Conservation (phyloP, 2,888 invertebrate species). For the Thecophora atra region DNA sequence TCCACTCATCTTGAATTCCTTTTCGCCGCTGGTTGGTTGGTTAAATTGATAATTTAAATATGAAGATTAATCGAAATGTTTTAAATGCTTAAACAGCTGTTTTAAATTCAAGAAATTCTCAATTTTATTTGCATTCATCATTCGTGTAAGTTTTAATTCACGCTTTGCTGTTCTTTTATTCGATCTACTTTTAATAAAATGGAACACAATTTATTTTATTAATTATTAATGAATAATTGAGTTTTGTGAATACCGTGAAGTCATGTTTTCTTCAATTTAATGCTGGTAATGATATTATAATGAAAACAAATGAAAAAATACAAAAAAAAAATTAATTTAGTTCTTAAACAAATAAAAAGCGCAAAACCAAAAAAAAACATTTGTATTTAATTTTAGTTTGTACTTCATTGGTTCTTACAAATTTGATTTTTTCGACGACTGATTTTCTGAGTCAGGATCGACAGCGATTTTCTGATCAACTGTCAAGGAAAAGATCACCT, state of each 20-base stretch:
- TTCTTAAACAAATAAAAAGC: constrained; percentile 24
- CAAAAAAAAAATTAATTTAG: constrained; percentile 15
- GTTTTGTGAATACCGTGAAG: constrained; percentile 23
- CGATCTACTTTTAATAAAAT: not conserved
- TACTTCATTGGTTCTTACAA: not conserved
- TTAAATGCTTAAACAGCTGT: not conserved
- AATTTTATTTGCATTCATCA: not conserved
- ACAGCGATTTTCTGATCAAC: no score
- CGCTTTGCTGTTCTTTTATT: constrained; percentile 10
- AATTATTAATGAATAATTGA: constrained; percentile 13
- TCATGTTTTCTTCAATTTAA: constrained; percentile 16
- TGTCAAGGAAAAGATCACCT: no score
- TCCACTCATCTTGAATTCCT: no score
- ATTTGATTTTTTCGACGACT: no score
- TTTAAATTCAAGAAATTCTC: not conserved
- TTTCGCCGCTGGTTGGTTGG: no score
- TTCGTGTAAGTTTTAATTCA: not conserved
- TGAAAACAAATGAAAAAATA: not conserved
- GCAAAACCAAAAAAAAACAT: constrained; percentile 14
- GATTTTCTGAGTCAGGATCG: no score
- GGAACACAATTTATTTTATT: constrained; percentile 7
- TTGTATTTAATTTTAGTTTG: constrained; percentile 20
- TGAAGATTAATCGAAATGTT: not conserved
- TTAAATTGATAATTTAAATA: no score
- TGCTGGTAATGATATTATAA: constrained; percentile 5